These are phyloP conservation scores for Meteorus sp. DNA, from an alignment of 1,140 invertebrate species.

Conservation along the genomic window DNA sequence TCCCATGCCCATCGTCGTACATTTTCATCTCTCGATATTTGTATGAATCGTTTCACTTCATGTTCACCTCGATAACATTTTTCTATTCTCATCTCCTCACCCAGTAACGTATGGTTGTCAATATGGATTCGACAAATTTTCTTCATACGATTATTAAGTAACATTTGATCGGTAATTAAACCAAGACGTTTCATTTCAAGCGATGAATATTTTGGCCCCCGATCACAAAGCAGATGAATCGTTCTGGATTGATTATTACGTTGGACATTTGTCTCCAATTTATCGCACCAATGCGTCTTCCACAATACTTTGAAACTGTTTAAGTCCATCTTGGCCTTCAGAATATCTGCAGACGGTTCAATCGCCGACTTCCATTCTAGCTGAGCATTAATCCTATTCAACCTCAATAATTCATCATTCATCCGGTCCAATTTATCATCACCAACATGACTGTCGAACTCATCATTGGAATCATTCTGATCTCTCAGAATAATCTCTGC, in stretches of 20 bases:
- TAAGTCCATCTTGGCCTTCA: constrained; percentile 19
- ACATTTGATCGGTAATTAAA: constrained; percentile 13
- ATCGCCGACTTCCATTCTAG: constrained; percentile 31
- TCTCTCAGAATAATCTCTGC: no score
- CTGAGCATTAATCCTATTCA: constrained; percentile 27
- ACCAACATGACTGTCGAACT: no score
- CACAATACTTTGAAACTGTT: constrained; percentile 16
- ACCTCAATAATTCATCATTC: constrained; percentile 27
- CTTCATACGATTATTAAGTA: constrained; percentile 19
- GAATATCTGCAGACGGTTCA: constrained; percentile 6
- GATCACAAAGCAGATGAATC: constrained; percentile 45
- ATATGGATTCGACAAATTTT: constrained; percentile 21
- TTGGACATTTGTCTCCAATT: constrained; percentile 17
- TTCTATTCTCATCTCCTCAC: constrained; percentile 5
- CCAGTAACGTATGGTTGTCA: no score
- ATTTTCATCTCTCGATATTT: constrained; percentile 37
- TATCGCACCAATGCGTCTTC: constrained; percentile 27
- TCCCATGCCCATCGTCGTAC: constrained; percentile 53
- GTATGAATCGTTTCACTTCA: constrained; percentile 57
- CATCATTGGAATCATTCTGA: no score
- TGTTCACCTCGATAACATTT: constrained; percentile 55
- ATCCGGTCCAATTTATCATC: constrained; percentile 23
- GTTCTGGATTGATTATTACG: constrained; percentile 28
- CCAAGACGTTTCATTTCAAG: constrained; percentile 32
- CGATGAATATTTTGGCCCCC: constrained; percentile 50